These are phyloP conservation scores for Netelia fuscicornis DNA, from an alignment of 2,888 invertebrate genomes.

Conservation along the genomic window DNA sequence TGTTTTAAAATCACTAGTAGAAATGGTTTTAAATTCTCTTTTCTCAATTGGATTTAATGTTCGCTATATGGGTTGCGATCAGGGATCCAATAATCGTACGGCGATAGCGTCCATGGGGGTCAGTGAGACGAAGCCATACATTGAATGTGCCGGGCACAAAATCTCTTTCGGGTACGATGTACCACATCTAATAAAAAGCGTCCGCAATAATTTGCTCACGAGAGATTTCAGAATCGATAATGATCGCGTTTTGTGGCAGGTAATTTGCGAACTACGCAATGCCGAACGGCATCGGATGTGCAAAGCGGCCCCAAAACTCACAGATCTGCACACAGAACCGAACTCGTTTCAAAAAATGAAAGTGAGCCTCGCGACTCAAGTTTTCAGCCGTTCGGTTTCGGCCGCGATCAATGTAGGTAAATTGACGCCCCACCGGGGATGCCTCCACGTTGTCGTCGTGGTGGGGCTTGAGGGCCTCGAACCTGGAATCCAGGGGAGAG, in stretches of 20 bases:
- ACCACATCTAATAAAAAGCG: slow-evolving; percentile 67
- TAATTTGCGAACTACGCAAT: slow-evolving; percentile 55
- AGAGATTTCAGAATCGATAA: slow-evolving; percentile 62
- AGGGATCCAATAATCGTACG: slow-evolving; percentile 65
- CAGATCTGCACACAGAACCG: slow-evolving; percentile 68
- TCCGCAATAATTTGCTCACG: slow-evolving; percentile 69
- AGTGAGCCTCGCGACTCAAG: slow-evolving; percentile 71
- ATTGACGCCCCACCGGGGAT: no score
- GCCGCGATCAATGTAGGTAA: slow-evolving; percentile 67
- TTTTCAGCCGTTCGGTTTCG: slow-evolving; percentile 72
- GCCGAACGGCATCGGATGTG: slow-evolving; percentile 55
- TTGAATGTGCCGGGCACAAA: slow-evolving; percentile 60
- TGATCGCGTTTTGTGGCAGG: slow-evolving; percentile 18
- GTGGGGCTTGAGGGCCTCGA: no score
- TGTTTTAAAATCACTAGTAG: slow-evolving; percentile 8
- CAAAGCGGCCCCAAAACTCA: slow-evolving; percentile 69
- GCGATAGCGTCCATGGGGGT: slow-evolving; percentile 67
- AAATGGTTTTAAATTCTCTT: slow-evolving; percentile 59
- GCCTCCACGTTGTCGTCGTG: no score
- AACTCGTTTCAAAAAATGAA: slow-evolving; percentile 71
- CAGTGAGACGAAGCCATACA: slow-evolving; percentile 63
- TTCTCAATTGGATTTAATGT: slow-evolving; percentile 63
- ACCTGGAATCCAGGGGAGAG: no score
- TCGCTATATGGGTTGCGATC: slow-evolving; percentile 70
- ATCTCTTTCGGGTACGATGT: slow-evolving; percentile 70